A percentile compares a stretch with the other conserved stretches of the same genome.
These are phyloP conservation scores for Rhagium mordax DNA, from an alignment of 2,888 invertebrate species.

Conservation along the genomic window DNA sequence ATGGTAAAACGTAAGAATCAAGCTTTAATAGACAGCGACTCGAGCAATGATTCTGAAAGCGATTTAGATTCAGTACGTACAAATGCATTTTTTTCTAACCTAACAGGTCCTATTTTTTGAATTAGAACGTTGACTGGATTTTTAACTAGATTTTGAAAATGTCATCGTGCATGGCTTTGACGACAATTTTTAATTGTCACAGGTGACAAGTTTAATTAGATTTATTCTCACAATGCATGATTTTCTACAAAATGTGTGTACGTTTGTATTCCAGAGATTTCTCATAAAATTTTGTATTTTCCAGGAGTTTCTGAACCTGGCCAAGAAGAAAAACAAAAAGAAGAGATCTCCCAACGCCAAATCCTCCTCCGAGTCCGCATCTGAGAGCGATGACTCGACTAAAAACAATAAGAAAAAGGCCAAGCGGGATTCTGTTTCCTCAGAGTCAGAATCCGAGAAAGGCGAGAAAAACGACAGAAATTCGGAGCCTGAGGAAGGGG, in stretches of 20 bases:
- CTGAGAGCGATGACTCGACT: slow-evolving; percentile 66
- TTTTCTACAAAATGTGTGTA: slow-evolving; percentile 20
- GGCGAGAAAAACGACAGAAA: slow-evolving; percentile 70
- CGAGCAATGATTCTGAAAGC: slow-evolving; percentile 84
- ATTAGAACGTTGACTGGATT: slow-evolving; percentile 2
- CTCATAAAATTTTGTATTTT: slow-evolving; percentile 50
- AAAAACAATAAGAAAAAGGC: slow-evolving; percentile 59
- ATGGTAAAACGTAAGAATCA: slow-evolving; percentile 92
- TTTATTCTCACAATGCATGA: background rate
- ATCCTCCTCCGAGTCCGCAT: slow-evolving; percentile 64
- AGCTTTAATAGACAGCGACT: slow-evolving; percentile 87
- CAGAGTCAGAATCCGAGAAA: slow-evolving; percentile 66
- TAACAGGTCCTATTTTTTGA: slow-evolving; percentile 9
- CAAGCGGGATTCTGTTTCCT: slow-evolving; percentile 60
- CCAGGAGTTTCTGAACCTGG: slow-evolving; percentile 86
- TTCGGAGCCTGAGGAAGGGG: slow-evolving; percentile 91
- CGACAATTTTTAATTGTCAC: slow-evolving; percentile 12
- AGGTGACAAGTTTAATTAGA: background rate
- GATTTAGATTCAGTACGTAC: slow-evolving; percentile 87
- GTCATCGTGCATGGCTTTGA: slow-evolving; percentile 22
- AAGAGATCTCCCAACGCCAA: slow-evolving; percentile 69
- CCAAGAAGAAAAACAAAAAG: slow-evolving; percentile 84
- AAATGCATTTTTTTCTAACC: slow-evolving; percentile 36
- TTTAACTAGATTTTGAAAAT: slow-evolving; percentile 27
- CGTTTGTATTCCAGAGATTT: background rate